Evolutionary conservation across 1,140 invertebrate species (phyloP).

Genomic region (Pseudomyrmex gracilis): DNA sequence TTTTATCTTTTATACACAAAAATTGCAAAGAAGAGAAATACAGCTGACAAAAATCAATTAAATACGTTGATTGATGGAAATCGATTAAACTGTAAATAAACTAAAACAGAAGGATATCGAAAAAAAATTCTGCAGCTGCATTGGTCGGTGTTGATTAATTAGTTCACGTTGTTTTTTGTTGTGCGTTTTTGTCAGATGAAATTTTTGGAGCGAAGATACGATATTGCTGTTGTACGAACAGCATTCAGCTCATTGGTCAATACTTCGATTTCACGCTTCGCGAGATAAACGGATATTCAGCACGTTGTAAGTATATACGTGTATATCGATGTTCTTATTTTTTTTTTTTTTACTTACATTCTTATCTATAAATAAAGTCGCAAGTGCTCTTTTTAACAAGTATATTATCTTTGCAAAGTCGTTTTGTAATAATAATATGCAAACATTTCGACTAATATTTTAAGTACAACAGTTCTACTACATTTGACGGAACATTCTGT

Average conservation of each 20-base stretch:
- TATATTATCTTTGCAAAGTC: not conserved
- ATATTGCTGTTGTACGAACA: conserved; percentile 20
- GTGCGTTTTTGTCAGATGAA: conserved; percentile 12
- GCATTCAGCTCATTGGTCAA: conserved; percentile 26
- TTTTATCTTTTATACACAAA: not conserved
- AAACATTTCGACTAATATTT: not conserved
- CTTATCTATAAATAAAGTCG: conserved; percentile 36
- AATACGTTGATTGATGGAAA: conserved; percentile 1
- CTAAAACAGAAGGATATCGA: not conserved
- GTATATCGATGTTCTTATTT: conserved; percentile 2
- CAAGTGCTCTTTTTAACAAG: conserved; percentile 4
- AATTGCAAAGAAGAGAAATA: conserved; percentile 8
- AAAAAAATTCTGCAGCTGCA: not conserved
- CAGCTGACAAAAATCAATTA: conserved; percentile 18
- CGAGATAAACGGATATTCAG: conserved; percentile 28
- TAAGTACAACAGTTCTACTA: too few species aligned
- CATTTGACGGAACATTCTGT: too few species aligned
- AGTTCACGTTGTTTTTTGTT: conserved; percentile 10
- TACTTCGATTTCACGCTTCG: conserved; percentile 44
- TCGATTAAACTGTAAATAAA: conserved; percentile 15
- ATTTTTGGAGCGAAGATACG: conserved; percentile 30
- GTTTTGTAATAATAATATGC: not conserved
- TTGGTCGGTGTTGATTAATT: conserved; percentile 30
- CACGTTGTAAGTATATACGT: not conserved
- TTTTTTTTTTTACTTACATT: conserved; percentile 12